These are phyloP conservation scores for Pachyuromys duprasi DNA, from an alignment of 2,797 vertebrate genomes.

Conservation along the genomic window DNA sequence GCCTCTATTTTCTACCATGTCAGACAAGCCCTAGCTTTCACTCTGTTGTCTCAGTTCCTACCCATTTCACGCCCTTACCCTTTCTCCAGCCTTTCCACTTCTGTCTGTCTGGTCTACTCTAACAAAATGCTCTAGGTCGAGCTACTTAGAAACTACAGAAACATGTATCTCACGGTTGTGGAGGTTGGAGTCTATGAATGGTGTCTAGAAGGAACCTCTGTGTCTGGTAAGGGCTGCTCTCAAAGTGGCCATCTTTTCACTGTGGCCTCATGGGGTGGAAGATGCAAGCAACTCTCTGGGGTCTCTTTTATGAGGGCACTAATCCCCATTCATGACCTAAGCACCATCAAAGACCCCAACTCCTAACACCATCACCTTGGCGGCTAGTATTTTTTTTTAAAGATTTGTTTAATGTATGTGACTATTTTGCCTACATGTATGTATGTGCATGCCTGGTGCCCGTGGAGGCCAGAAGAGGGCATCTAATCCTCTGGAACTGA, in stretches of 20 bases:
- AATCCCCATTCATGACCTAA: conserved; percentile 45
- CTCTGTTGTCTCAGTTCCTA: not conserved
- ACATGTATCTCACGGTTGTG: not conserved
- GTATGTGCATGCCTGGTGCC: not conserved
- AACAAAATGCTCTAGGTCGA: not conserved
- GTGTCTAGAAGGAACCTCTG: not conserved
- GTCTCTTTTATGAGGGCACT: conserved; percentile 13
- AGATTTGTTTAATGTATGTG: not conserved
- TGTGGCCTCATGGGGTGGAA: not conserved
- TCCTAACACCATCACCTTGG: not conserved
- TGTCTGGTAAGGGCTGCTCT: not conserved
- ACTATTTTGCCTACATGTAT: not conserved
- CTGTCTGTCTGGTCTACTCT: not conserved
- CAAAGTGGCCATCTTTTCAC: not conserved
- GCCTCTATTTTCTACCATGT: not conserved
- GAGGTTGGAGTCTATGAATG: not conserved
- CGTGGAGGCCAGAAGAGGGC: not conserved
- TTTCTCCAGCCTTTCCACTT: not conserved
- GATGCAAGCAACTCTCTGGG: not conserved
- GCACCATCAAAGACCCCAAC: not conserved
- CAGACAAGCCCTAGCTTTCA: not conserved
- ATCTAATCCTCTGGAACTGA: not conserved
- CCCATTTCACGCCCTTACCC: not conserved
- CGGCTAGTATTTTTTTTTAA: not conserved
- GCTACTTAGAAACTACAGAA: conserved; percentile 22